Conservation (phyloP, 2,113 vertebrate genomes). For the Galemys pyrenaicus region DNA sequence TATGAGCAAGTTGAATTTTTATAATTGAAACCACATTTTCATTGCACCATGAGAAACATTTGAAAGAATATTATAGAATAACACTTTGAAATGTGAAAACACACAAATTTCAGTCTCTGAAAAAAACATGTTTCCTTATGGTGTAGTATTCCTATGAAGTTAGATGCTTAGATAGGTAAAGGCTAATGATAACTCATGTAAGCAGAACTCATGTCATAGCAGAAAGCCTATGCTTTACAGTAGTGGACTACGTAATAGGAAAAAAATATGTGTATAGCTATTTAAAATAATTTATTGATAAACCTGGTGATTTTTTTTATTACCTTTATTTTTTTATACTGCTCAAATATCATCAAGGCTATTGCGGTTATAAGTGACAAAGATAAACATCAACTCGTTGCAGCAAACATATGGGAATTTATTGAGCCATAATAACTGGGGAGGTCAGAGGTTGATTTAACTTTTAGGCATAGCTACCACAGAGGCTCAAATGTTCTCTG, state of each 20-base stretch:
- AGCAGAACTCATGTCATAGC: neutral
- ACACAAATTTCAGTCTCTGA: neutral
- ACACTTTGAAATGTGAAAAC: constrained; percentile 8
- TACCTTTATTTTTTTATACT: neutral
- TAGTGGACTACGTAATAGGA: neutral
- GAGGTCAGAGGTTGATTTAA: neutral
- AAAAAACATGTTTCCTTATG: neutral
- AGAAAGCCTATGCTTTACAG: constrained; percentile 36
- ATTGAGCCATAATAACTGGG: neutral
- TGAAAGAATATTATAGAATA: constrained; percentile 39
- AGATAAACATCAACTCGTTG: neutral
- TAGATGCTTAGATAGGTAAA: neutral
- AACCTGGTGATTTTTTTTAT: neutral
- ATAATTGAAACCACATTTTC: neutral
- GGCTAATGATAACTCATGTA: neutral
- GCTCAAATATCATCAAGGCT: neutral
- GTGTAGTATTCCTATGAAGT: neutral
- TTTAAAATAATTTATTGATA: constrained; percentile 13
- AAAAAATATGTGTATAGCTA: neutral
- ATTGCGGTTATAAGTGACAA: constrained; percentile 17
- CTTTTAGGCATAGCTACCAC: neutral
- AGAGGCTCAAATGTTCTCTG: neutral
- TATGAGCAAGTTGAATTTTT: constrained; percentile 1
- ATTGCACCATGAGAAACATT: neutral
- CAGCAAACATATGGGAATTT: constrained; percentile 24